Evolutionary conservation across 2,888 invertebrate genomes (phyloP).

Genomic region (Volucella inflata): DNA sequence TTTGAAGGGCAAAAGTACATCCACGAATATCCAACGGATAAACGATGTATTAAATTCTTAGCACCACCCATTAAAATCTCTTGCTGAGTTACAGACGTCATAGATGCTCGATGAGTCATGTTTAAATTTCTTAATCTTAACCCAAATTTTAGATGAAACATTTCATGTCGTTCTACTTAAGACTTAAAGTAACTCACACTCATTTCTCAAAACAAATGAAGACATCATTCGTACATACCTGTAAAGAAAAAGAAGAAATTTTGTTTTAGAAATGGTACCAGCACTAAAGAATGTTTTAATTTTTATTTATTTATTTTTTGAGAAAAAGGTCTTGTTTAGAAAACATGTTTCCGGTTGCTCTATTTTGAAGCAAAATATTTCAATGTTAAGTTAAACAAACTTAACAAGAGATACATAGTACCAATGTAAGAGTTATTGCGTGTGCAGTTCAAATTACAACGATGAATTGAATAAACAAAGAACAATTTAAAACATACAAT

Average conservation of each 20-base stretch:
- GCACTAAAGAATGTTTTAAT: neutral
- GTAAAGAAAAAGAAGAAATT: slow-evolving; percentile 42
- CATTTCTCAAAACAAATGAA: neutral
- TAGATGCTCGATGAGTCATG: no score
- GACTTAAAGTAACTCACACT: slow-evolving; percentile 3
- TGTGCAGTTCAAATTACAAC: slow-evolving; percentile 32
- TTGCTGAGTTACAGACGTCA: no score
- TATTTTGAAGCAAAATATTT: slow-evolving; percentile 11
- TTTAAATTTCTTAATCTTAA: no score
- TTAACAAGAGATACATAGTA: slow-evolving; percentile 38
- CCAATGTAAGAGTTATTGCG: slow-evolving; percentile 20
- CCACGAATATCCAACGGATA: no score
- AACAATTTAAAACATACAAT: slow-evolving; percentile 15
- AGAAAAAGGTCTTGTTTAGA: slow-evolving; percentile 39
- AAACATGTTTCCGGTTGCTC: slow-evolving; percentile 45
- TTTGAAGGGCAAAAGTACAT: no score
- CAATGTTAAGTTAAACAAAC: slow-evolving; percentile 26
- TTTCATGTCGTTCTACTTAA: neutral
- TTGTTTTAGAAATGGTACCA: slow-evolving; percentile 21
- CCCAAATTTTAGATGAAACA: no score
- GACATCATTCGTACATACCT: slow-evolving; percentile 48
- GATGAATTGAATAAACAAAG: slow-evolving; percentile 27
- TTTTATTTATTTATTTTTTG: neutral
- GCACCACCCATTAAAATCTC: no score
- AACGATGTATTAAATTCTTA: no score